phyloP scores from a whole-genome alignment of 35 echinoderm and acorn worm genomes.

The Apostichopus japonicus region DNA sequence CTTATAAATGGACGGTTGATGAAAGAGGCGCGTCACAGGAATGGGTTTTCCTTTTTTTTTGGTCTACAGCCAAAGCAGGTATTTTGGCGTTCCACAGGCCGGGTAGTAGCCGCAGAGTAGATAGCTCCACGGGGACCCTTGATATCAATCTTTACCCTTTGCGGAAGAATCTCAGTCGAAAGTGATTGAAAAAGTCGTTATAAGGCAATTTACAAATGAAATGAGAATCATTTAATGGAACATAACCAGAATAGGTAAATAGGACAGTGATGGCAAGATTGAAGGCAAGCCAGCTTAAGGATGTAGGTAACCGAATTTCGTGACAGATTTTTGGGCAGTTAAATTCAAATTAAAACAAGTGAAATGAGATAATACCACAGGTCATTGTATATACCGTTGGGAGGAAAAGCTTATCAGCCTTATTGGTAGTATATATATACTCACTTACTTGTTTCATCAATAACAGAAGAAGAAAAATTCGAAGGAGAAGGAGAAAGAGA shows the following conservation, averaged over 20 bases:
- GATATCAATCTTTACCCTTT: conserved; percentile 33
- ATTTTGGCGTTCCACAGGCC: conserved; percentile 28
- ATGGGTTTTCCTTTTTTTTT: not conserved
- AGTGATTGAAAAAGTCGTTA: conserved; percentile 51
- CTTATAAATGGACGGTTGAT: not conserved
- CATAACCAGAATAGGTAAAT: not conserved
- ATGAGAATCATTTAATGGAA: conserved; percentile 30
- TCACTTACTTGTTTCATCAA: not conserved
- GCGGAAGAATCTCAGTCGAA: conserved; percentile 27
- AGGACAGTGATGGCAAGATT: conserved; percentile 38
- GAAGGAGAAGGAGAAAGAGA: not conserved
- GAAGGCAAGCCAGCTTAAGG: conserved; percentile 1
- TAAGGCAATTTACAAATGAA: conserved; percentile 49
- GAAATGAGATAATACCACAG: conserved; percentile 23
- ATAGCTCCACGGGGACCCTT: not conserved
- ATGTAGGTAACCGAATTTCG: conserved; percentile 49
- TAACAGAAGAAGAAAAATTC: too few relatives aligned
- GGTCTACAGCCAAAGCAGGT: not conserved
- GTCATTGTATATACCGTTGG: conserved; percentile 35
- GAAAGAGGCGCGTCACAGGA: not conserved
- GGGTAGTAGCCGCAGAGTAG: not conserved
- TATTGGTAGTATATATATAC: conserved; percentile 18
- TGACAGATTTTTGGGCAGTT: conserved; percentile 15
- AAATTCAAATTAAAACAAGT: conserved; percentile 42
- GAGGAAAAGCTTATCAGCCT: conserved; percentile 24